These are phyloP conservation scores for Tachysurus fulvidraco DNA, from an alignment of 2,113 vertebrate genomes.

Conservation along the genomic window DNA sequence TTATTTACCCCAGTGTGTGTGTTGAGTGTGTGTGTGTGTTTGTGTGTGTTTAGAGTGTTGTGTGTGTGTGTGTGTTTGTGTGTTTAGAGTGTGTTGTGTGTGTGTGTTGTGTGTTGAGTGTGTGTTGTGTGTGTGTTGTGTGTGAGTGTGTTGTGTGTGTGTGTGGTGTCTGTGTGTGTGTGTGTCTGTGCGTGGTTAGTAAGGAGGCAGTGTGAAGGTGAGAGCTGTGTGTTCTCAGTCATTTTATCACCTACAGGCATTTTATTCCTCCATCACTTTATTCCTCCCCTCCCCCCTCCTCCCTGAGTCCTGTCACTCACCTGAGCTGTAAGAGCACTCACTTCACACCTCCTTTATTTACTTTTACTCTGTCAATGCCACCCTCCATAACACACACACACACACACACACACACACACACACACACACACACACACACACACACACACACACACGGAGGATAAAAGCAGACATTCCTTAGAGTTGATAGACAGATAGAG, in stretches of 20 bases:
- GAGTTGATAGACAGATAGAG: not conserved
- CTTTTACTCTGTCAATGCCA: constrained; percentile 72
- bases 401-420: constrained; percentile 57
- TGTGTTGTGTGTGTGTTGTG: not conserved
- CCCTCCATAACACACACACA: constrained; percentile 58
- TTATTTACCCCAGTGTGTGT: not conserved
- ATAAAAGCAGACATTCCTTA: constrained; percentile 48
- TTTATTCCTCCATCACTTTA: not conserved
- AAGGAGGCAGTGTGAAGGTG: constrained; percentile 10
- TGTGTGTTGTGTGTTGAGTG: not conserved
- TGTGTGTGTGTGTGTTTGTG: not conserved
- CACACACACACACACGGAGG: constrained; percentile 52
- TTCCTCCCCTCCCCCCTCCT: constrained; percentile 2
- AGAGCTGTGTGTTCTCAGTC: constrained; percentile 13
- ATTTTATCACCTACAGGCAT: not conserved
- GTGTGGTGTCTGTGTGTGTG: not conserved
- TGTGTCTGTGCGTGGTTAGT: not conserved
- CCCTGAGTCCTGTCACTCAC: constrained; percentile 51
- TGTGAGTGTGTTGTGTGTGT: not conserved
- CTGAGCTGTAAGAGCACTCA: constrained; percentile 68
- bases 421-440: constrained; percentile 60
- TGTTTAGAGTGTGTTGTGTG: not conserved
- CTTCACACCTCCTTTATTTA: constrained; percentile 79
- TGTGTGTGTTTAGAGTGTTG: not conserved
- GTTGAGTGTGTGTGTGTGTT: not conserved